These are phyloP conservation scores for Sciurus carolinensis DNA, from an alignment of 2,797 vertebrate genomes.

Conservation along the genomic window DNA sequence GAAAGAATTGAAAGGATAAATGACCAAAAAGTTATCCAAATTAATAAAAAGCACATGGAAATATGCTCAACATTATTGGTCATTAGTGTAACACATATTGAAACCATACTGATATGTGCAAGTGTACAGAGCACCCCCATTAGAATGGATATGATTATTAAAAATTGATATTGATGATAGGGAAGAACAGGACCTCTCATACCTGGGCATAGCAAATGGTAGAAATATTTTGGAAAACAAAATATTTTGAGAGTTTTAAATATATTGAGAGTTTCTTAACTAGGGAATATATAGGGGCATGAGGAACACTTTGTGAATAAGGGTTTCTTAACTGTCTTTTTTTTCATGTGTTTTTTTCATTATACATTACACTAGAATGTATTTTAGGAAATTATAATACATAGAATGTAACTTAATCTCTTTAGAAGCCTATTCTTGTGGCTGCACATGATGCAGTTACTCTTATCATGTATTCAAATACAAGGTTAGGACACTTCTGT, in stretches of 20 bases:
- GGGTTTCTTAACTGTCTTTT: background rate
- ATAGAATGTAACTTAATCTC: too few species aligned
- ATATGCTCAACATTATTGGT: background rate
- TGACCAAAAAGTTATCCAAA: background rate
- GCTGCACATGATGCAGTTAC: too few species aligned
- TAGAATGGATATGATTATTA: background rate
- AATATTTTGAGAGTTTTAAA: too few species aligned
- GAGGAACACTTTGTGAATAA: background rate
- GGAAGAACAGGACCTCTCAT: background rate
- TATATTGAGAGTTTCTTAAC: background rate
- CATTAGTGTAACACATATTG: background rate
- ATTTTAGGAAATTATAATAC: too few species aligned
- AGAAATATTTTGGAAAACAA: background rate
- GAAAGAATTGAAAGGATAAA: background rate
- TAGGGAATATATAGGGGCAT: too few species aligned
- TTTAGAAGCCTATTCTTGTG: too few species aligned
- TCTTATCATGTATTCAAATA: too few species aligned
- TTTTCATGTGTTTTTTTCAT: too few species aligned
- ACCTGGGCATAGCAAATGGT: background rate
- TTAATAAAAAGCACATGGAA: background rate
- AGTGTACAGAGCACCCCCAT: background rate
- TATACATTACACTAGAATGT: too few species aligned
- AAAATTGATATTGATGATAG: background rate
- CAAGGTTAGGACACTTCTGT: too few species aligned
- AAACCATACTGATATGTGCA: background rate